A percentile compares a stretch with the other conserved stretches of the same genome.
phyloP scores from a whole-genome alignment of 2,113 vertebrate genomes.

The Lepus timidus region DNA sequence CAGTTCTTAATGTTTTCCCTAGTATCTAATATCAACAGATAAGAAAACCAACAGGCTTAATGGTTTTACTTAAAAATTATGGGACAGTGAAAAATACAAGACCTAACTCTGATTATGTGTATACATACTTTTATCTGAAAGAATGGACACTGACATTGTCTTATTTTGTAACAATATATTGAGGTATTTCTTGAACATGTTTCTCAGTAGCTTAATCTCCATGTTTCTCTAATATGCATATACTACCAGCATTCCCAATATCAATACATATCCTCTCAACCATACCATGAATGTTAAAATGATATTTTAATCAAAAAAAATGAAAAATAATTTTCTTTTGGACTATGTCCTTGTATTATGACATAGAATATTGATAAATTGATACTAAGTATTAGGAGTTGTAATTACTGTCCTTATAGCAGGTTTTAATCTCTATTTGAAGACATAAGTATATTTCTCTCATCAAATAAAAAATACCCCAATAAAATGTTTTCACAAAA shows the following conservation, averaged over 20 bases:
- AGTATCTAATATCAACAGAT: background rate
- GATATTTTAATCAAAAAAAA: background rate
- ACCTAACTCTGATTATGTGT: background rate
- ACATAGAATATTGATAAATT: background rate
- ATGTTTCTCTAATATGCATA: background rate
- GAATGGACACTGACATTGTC: background rate
- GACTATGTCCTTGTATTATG: background rate
- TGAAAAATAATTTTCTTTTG: background rate
- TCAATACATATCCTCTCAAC: background rate
- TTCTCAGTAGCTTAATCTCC: background rate
- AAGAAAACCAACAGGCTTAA: background rate
- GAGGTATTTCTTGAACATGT: background rate
- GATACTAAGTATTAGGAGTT: background rate
- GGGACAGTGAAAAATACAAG: constrained; percentile 12
- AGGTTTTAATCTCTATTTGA: constrained; percentile 32
- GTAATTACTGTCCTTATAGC: background rate
- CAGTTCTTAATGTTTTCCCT: background rate
- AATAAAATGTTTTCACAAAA: background rate
- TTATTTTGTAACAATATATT: background rate
- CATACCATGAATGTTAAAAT: background rate
- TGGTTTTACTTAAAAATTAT: background rate
- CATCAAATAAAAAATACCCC: background rate
- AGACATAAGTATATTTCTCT: background rate
- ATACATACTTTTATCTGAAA: constrained; percentile 17
- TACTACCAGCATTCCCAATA: background rate